phyloP scores from a whole-genome alignment of 2,888 invertebrate species.

The Eulithis prunata region DNA sequence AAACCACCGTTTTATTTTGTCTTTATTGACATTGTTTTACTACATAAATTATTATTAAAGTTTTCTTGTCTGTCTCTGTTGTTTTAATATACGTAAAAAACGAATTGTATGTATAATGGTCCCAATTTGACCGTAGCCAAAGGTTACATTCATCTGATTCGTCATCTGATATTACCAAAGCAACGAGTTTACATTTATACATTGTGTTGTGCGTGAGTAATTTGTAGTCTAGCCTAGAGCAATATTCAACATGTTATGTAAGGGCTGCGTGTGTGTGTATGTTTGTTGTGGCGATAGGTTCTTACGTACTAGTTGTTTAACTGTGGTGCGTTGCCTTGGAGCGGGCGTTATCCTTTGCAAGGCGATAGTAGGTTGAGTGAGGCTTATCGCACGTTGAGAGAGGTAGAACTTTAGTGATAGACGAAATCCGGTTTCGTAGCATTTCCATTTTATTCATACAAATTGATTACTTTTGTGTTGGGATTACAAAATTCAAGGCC shows the following conservation, averaged over 20 bases:
- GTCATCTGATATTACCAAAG: conserved; percentile 15
- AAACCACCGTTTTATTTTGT: conserved; percentile 11
- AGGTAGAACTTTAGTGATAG: conserved; percentile 34
- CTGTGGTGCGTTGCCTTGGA: conserved; percentile 59
- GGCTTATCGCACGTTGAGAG: conserved; percentile 55
- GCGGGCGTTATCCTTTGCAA: conserved; percentile 73
- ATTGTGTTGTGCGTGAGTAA: conserved; percentile 33
- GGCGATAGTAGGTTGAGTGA: conserved; percentile 58
- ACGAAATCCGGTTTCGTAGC: conserved; percentile 4
- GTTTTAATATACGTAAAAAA: background rate
- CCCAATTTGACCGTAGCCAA: background rate
- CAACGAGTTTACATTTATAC: conserved; percentile 16
- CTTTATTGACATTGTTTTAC: conserved; percentile 4
- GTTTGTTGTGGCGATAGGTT: conserved; percentile 59
- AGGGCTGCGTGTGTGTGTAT: conserved; percentile 53
- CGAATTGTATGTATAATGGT: background rate
- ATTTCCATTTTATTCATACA: background rate
- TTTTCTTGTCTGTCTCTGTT: too few relatives aligned
- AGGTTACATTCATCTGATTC: conserved; percentile 3
- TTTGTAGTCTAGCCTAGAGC: conserved; percentile 52
- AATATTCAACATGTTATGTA: conserved; percentile 61
- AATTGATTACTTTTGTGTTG: too few relatives aligned
- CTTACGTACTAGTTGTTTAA: conserved; percentile 14
- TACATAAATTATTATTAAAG: too few relatives aligned
- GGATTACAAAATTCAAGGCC: too few relatives aligned